Evolutionary conservation across 2,888 invertebrate species (phyloP), one percentile per base, ranked within the genome.

Genomic region (Stomorhina lunata): DNA sequence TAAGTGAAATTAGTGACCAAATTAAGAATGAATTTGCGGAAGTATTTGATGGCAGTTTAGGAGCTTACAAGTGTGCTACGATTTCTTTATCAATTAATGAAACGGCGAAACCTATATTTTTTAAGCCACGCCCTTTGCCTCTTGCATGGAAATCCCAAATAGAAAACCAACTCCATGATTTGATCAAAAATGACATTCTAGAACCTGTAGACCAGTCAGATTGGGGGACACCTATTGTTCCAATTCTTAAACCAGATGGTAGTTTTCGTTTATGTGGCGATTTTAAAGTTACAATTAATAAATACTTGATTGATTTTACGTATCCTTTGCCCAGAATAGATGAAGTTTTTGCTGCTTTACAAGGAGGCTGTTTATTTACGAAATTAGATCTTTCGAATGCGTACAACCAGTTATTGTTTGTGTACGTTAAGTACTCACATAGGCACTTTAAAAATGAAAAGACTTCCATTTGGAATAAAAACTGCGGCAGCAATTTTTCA

Each of bases 11-110:
- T 27, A 63, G 45, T 71, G 72, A 65, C 1, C 61, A 68, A 40
- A 59, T 63, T n/a, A 17, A 78, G 63, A 69, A 63, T 12, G 61
- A 78, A 50, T 71, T 78, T 63, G 10, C 61, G 15, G 43, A 25
- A 2, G 32, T 78, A n/a, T 71, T 78, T 37, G 20, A 12, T 37
- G 32, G 55, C 22, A 43, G 45, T 25, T 20, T 79, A 10, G 71
- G 59, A 9, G 22, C 66, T n/a, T 69, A 55, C 29, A 63, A 40
- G 7, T 22, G 15, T 25, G 45, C 34, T 20, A 71, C 48, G 22
- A 50, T 77, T 48, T 48, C 63, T 4, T 61, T 69, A 61, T n/a
- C 25, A n/a, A 53, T 69, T 7, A 22, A 32, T 50, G 29, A 45
- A 43, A 20, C 45, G 10, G 40, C 40, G 25, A 68, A 34, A 7